A percentile compares a stretch with the other conserved stretches of the same genome.
These are phyloP conservation scores for Xyrauchen texanus DNA, from an alignment of 2,113 vertebrate species.

Conservation along the genomic window DNA sequence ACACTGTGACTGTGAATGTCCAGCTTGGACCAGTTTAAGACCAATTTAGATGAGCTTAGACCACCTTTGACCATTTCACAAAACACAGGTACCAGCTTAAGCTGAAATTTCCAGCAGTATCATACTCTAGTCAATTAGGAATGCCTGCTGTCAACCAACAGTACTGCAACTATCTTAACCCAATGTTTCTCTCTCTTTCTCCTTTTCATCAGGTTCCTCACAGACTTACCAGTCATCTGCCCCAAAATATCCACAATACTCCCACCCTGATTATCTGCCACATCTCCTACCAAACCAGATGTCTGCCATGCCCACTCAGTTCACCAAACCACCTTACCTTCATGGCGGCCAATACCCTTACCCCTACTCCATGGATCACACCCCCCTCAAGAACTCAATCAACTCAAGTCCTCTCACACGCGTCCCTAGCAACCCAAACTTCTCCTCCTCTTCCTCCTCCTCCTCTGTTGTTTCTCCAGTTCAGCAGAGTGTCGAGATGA, in stretches of 20 bases:
- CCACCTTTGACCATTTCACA: too few species aligned
- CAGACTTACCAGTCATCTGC: slow-evolving; percentile 34
- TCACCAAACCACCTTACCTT: slow-evolving; percentile 32
- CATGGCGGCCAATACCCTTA: slow-evolving; percentile 41
- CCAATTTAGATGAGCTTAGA: too few species aligned
- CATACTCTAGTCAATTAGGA: too few species aligned
- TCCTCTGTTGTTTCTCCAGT: slow-evolving; percentile 28
- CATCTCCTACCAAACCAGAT: slow-evolving; percentile 31
- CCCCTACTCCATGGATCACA: slow-evolving; percentile 35
- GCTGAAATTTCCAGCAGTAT: too few species aligned
- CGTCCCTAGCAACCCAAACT: slow-evolving; percentile 42
- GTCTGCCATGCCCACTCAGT: slow-evolving; percentile 43
- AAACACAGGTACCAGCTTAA: too few species aligned
- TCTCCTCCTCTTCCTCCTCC: slow-evolving; percentile 33
- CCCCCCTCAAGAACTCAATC: neutral
- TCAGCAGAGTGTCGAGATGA: neutral
- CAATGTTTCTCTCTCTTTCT: slow-evolving; percentile 4
- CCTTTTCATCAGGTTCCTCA: slow-evolving; percentile 38
- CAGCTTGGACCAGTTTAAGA: too few species aligned
- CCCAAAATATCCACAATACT: slow-evolving; percentile 31
- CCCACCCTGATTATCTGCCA: slow-evolving; percentile 32
- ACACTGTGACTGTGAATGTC: too few species aligned
- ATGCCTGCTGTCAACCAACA: too few species aligned
- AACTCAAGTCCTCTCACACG: slow-evolving; percentile 24
- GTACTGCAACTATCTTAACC: too few species aligned